These are phyloP conservation scores for Percopsis transmontana DNA, from an alignment of 2,113 vertebrate genomes.

Conservation along the genomic window DNA sequence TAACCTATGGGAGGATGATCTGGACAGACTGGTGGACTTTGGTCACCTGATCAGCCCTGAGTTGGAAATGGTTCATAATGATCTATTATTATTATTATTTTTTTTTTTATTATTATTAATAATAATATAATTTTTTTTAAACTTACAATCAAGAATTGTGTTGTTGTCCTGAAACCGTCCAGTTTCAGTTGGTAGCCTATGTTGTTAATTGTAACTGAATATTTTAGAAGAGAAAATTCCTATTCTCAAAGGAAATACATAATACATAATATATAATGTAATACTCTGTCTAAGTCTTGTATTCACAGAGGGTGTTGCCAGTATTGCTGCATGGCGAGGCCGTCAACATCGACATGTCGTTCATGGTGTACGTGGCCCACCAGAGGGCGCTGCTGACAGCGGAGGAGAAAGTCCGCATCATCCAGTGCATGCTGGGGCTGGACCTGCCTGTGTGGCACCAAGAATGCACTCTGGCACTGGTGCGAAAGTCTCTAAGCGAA, in stretches of 20 bases:
- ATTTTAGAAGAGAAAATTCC: no score
- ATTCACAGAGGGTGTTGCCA: constrained; percentile 72
- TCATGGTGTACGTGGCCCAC: constrained; percentile 77
- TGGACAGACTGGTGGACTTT: constrained; percentile 84
- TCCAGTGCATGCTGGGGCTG: constrained; percentile 76
- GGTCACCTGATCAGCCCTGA: constrained; percentile 85
- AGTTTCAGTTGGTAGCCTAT: background rate
- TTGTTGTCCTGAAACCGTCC: background rate
- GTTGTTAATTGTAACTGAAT: no score
- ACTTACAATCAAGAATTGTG: no score
- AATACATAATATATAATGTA: no score
- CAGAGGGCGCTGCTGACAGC: constrained; percentile 56
- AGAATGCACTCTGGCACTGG: constrained; percentile 70
- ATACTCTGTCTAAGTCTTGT: no score
- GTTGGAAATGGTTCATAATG: constrained; percentile 79
- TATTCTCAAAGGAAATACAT: no score
- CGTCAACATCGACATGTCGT: constrained; percentile 78
- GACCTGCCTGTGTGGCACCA: constrained; percentile 78
- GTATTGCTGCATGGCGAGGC: constrained; percentile 78
- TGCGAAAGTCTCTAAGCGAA: constrained; percentile 70
- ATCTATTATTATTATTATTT: background rate
- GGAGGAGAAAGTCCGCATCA: constrained; percentile 66
- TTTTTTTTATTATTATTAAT: background rate
- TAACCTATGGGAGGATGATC: constrained; percentile 86
- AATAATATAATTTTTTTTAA: background rate